phyloP scores from a whole-genome alignment of 2,888 invertebrate genomes.

The Saturnia japonica region DNA sequence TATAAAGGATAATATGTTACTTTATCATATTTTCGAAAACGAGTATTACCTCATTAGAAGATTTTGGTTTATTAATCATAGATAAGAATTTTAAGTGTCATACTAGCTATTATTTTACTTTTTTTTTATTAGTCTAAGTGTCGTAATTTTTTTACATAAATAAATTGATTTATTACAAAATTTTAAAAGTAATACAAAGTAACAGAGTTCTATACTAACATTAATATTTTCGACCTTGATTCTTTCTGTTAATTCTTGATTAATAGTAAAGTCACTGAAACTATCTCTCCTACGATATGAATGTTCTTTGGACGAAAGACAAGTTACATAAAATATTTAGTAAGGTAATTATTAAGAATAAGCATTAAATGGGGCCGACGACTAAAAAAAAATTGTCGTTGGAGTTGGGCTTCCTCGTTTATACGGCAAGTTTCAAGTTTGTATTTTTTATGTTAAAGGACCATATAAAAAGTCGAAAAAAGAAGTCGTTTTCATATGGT shows the following conservation, averaged over 20 bases:
- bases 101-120: neutral
- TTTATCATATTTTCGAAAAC: neutral
- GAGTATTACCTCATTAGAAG: neutral
- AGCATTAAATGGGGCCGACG: no score
- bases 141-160: neutral
- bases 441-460: no score
- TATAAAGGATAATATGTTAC: no score
- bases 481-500: no score
- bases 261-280: neutral
- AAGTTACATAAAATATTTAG: constrained; percentile 46
- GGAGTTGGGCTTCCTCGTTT: no score
- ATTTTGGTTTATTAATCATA: neutral
- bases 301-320: constrained; percentile 47
- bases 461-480: no score
- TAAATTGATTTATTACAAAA: neutral
- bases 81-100: neutral
- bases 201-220: neutral
- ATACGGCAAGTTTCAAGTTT: no score
- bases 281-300: constrained; percentile 32
- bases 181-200: neutral
- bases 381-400: no score
- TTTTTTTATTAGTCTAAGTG: neutral
- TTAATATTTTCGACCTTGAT: neutral
- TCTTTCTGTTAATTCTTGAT: neutral
- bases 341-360: constrained; percentile 29